Evolutionary conservation across 2,797 vertebrate genomes (phyloP).

Genomic region (Pachyuromys duprasi): DNA sequence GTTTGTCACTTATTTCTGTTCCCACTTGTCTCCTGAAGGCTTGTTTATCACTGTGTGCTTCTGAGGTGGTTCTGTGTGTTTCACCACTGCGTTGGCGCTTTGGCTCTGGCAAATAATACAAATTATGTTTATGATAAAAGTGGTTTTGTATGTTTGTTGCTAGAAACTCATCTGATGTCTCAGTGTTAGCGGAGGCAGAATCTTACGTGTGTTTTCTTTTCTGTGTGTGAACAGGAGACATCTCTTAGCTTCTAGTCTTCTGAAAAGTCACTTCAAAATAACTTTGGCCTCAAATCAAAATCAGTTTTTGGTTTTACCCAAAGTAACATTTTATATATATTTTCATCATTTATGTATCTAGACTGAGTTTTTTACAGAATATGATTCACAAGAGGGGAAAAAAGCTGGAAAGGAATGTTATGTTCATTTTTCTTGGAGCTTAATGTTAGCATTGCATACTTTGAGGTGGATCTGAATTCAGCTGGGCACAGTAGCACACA

Average conservation of each 20-base stretch:
- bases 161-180: slow-evolving; percentile 81
- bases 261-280: slow-evolving; percentile 78
- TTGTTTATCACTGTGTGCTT: slow-evolving; percentile 37
- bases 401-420: slow-evolving; percentile 55
- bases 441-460: slow-evolving; percentile 63
- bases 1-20: slow-evolving; percentile 12
- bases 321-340: slow-evolving; percentile 69
- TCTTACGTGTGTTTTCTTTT: slow-evolving; percentile 83
- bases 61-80: slow-evolving; percentile 27
- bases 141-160: slow-evolving; percentile 54
- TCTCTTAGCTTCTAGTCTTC: slow-evolving; percentile 80
- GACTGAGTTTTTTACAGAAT: slow-evolving; percentile 59
- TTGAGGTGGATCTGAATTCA: slow-evolving; percentile 69
- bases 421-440: slow-evolving; percentile 69
- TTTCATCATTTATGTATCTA: slow-evolving; percentile 67
- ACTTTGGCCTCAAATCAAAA: slow-evolving; percentile 79
- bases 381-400: slow-evolving; percentile 43
- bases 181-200: slow-evolving; percentile 75
- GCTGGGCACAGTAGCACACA: slow-evolving; percentile 60
- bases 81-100: slow-evolving; percentile 42
- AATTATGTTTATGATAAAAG: slow-evolving; percentile 43
- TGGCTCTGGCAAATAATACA: slow-evolving; percentile 56
- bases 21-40: slow-evolving; percentile 21
- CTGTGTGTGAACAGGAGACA: slow-evolving; percentile 84
- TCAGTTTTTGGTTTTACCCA: slow-evolving; percentile 74